Percentiles rank a stretch among this genome's conserved stretches.
Conservation (phyloP, 2,113 vertebrate species). For the Trichomycterus rosablanca region DNA sequence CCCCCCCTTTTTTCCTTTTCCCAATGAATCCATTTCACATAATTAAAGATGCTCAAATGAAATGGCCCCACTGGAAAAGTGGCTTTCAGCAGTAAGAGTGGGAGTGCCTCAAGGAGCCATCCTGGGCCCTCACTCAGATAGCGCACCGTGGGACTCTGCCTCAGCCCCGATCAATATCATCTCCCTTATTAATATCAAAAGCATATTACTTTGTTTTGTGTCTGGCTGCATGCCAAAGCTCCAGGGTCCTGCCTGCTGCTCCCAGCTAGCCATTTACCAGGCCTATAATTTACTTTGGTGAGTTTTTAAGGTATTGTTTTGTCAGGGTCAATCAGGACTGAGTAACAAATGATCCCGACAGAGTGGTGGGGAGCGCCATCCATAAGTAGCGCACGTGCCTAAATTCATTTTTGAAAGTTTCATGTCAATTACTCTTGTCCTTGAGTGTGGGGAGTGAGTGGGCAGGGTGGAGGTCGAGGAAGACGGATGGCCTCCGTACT, state of each 20-base stretch:
- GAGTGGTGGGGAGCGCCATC: conserved; percentile 75
- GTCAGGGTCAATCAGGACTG: conserved; percentile 97
- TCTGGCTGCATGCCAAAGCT: conserved; percentile 81
- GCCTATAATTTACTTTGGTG: conserved; percentile 98
- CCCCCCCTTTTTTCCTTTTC: conserved; percentile 57
- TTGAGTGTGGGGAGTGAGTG: conserved; percentile 83
- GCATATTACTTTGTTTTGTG: conserved; percentile 97
- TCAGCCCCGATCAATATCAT: conserved; percentile 89
- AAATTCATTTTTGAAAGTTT: conserved; percentile 98
- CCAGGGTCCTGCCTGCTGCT: conserved; percentile 54
- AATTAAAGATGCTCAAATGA: conserved; percentile 96
- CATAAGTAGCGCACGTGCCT: conserved; percentile 76
- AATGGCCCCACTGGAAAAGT: conserved; percentile 89
- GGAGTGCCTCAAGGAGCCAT: conserved; percentile 84
- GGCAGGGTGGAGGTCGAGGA: conserved; percentile 42
- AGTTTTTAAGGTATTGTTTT: conserved; percentile 99
- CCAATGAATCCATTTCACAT: conserved; percentile 85
- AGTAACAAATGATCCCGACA: conserved; percentile 92
- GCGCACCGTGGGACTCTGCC: conserved; percentile 74
- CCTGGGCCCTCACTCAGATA: conserved; percentile 64
- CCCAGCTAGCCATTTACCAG: conserved; percentile 82
- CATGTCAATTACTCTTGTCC: conserved; percentile 90
- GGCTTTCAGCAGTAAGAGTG: conserved; percentile 80
- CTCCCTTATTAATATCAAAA: conserved; percentile 99
- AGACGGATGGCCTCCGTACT: conserved; percentile 59